Evolutionary conservation across 1,140 invertebrate species (phyloP), one percentile per base, ranked within the genome.

Genomic region (Bombus consobrinus): DNA sequence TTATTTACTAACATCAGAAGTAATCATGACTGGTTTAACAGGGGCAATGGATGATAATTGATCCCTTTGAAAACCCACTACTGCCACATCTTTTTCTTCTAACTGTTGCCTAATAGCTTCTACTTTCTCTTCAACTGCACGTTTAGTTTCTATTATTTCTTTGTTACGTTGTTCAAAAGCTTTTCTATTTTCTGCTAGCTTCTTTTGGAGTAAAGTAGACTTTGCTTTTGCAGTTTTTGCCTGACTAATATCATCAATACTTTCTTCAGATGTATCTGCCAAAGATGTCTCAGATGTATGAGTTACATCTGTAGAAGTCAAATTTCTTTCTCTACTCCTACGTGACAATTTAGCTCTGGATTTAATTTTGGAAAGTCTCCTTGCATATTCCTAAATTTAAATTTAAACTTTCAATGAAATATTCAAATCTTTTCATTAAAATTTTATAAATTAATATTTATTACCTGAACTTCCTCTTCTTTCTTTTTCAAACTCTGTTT

Each of bases 111-210:
- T 93, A 6, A 95, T 93, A 39, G 94, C 94, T 82, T 95, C 94
- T 10, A 95, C 94, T 85, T 95, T 95, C 81, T 95, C 95, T 83
- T 95, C 94, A 3, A 94, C 94, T 4, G 91, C 95, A 37, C 94
- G 92, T 89, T 95, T 94, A 37, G 89, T 95, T 80, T 95, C 94
- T 12, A 92, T 94, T 66, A 95, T 88, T 88, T 95, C 94, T 86
- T 94, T 95, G 68, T 89, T 95, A 41, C 94, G 89, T 59, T 93
- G 92, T 68, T 95, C 94, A 71, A 95, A 95, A 78, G 93, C 95
- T 85, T 94, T 94, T 34, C 94, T 93, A 89, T 95, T 94, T 79
- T 95, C 95, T 0, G 92, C 94, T 15, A 95, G 82, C 85, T 95
- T 95, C 79, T 92, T 93, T 89, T 95, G 94, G 59, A 95, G 85